Percentiles rank a stretch among this genome's conserved stretches.
phyloP scores from a whole-genome alignment of 2,797 vertebrate genomes.

The Sitta carolinensis region DNA sequence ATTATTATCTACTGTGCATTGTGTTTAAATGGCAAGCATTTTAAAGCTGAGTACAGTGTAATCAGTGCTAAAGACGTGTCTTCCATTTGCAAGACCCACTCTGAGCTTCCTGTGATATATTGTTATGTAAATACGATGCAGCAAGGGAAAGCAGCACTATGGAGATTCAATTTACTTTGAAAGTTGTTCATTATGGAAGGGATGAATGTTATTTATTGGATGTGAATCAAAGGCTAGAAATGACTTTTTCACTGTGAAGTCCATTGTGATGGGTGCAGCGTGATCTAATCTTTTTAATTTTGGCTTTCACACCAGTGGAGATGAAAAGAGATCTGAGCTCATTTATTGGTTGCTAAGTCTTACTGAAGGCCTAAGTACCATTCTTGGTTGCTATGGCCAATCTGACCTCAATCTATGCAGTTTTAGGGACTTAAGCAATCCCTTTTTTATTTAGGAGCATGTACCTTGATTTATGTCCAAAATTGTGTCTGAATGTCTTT shows the following conservation, averaged over 20 bases:
- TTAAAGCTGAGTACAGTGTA: conserved; percentile 55
- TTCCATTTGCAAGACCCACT: conserved; percentile 73
- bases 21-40: conserved; percentile 45
- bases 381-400: conserved; percentile 80
- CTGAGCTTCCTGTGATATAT: conserved; percentile 78
- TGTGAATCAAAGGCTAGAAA: conserved; percentile 78
- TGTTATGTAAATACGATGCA: conserved; percentile 80
- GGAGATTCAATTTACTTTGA: conserved; percentile 83
- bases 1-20: conserved; percentile 9
- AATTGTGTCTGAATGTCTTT: conserved; percentile 77
- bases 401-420: conserved; percentile 79
- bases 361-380: conserved; percentile 74
- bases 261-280: conserved; percentile 77
- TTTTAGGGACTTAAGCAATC: conserved; percentile 74
- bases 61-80: conserved; percentile 60
- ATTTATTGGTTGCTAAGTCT: conserved; percentile 81
- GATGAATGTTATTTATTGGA: conserved; percentile 82
- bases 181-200: conserved; percentile 80
- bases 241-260: conserved; percentile 79
- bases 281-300: conserved; percentile 85
- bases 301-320: conserved; percentile 80
- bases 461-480: conserved; percentile 82
- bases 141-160: conserved; percentile 74
- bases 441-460: conserved; percentile 71
- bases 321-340: conserved; percentile 80